phyloP scores from a whole-genome alignment of 2,888 invertebrate genomes.

The Phaonia tiefii region DNA sequence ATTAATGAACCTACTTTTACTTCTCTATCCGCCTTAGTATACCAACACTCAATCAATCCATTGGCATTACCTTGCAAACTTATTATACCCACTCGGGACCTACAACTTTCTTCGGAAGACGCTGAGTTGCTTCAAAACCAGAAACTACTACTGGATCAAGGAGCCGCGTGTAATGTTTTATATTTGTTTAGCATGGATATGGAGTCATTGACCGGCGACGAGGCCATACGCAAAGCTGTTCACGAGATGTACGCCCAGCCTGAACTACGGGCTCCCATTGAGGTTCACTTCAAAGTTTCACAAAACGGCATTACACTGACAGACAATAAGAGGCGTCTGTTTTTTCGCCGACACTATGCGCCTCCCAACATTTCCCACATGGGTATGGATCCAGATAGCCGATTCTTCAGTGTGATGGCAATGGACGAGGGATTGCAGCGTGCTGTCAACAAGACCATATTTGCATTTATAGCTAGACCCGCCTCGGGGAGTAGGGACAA shows the following conservation, averaged over 20 bases:
- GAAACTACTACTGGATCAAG: constrained; percentile 82
- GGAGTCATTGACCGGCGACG: constrained; percentile 93
- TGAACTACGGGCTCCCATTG: constrained; percentile 84
- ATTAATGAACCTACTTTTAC: constrained; percentile 98
- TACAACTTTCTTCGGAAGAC: constrained; percentile 66
- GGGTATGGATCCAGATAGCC: constrained; percentile 94
- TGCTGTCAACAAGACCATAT: constrained; percentile 84
- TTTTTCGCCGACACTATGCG: constrained; percentile 95
- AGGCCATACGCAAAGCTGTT: constrained; percentile 91
- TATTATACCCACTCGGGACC: constrained; percentile 84
- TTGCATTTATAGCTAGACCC: constrained; percentile 96
- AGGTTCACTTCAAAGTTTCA: constrained; percentile 97
- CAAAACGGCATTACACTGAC: constrained; percentile 98
- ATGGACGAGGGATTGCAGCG: constrained; percentile 69
- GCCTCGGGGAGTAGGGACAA: constrained; percentile 92
- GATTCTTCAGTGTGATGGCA: constrained; percentile 84
- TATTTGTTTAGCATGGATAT: constrained; percentile 94
- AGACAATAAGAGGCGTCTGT: constrained; percentile 92
- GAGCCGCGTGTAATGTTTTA: constrained; percentile 95
- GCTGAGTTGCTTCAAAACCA: constrained; percentile 71
- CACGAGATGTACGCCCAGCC: constrained; percentile 84
- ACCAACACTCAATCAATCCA: constrained; percentile 98
- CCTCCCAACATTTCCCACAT: constrained; percentile 94
- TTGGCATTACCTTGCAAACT: constrained; percentile 96
- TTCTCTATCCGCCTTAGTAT: constrained; percentile 97